Base-by-base conservation (phyloP, 2,797 vertebrate species). In the Sebastes oblongus region DNA sequence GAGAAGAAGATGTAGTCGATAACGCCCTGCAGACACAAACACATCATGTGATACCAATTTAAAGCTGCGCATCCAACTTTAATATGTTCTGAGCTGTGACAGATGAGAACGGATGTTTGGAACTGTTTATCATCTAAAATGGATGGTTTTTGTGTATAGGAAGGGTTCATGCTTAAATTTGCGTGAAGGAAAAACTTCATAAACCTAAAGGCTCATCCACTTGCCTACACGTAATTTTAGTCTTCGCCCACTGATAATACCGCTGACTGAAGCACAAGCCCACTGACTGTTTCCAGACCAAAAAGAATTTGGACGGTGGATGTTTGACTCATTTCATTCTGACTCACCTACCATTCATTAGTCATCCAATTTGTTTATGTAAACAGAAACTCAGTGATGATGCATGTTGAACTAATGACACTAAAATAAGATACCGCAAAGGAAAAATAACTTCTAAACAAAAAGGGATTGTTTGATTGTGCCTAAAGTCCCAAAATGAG, bases 1-100 rank as follows among this genome's bases (percentile, higher is more conserved):
- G 98, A 98, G 96, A 98, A 99, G 96, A 99, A 99, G 97, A 99
- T 97, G 97, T 99, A 99, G 96, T 99, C 98, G 91, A 99, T 99
- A 89, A 99, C 98, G 32, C 98, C 98, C 98, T 99, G 92, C n/a
- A 20, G 77, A 82, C 58, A 80, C 14, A 77, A 4, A 79, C 9
- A 55, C 61, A 11, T 6, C 66, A 18, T 24, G 68, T 14, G 27
- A 58, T 2, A 9, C 16, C 14, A 18, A 46, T 6, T 30, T 4
- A 30, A 20, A 18, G 25, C 20, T 3, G 20, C 1, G 4, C 34
- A 3, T 16, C 13, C 3, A 39, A 22, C n/a, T 12, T n/a, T 18
- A 24, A 39, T 14, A 22, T 27, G n/a, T 56, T 46, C 16, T 46
- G 16, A 46, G 42, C 42, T 46, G 42, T 46, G 42, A 46, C 42